A percentile compares a stretch with the other conserved stretches of the same genome.
phyloP scores from a whole-genome alignment of 2,113 vertebrate genomes.

The Hemibagrus wyckioides region DNA sequence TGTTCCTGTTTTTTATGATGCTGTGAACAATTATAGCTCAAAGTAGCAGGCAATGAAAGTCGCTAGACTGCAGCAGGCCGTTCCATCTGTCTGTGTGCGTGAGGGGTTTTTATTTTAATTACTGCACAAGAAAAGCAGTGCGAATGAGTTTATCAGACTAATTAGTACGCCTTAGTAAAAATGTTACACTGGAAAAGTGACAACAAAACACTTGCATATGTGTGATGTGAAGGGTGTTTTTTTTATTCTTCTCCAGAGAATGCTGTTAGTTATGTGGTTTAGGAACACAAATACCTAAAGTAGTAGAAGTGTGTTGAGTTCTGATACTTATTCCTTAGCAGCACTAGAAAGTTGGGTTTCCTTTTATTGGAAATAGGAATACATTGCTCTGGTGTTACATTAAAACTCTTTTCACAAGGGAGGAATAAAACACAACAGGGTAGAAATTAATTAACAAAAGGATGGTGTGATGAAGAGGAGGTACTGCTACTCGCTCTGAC shows the following conservation, averaged over 20 bases:
- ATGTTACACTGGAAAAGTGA: constrained; percentile 13
- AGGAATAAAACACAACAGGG: not conserved
- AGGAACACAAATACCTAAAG: not conserved
- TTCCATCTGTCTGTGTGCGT: not conserved
- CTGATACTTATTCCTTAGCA: not conserved
- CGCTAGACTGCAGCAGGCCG: constrained; percentile 5
- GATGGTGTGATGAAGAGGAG: not conserved
- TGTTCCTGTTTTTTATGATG: constrained; percentile 53
- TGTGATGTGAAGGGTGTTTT: not conserved
- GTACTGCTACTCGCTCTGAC: not conserved
- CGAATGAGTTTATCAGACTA: constrained; percentile 26
- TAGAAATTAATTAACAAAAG: not conserved
- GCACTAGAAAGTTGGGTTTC: not conserved
- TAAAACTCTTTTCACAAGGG: not conserved
- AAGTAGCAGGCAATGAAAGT: constrained; percentile 55
- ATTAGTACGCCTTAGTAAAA: constrained; percentile 25
- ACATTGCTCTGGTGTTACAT: not conserved
- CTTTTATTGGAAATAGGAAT: not conserved
- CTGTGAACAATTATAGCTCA: constrained; percentile 55
- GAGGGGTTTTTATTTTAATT: constrained; percentile 21
- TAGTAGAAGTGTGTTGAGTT: not conserved
- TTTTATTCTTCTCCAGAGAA: not conserved
- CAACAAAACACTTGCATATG: constrained; percentile 20
- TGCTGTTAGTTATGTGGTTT: not conserved
- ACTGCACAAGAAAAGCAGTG: constrained; percentile 16